These are phyloP conservation scores for Bagarius yarrelli DNA, from an alignment of 2,113 vertebrate species.

Conservation along the genomic window DNA sequence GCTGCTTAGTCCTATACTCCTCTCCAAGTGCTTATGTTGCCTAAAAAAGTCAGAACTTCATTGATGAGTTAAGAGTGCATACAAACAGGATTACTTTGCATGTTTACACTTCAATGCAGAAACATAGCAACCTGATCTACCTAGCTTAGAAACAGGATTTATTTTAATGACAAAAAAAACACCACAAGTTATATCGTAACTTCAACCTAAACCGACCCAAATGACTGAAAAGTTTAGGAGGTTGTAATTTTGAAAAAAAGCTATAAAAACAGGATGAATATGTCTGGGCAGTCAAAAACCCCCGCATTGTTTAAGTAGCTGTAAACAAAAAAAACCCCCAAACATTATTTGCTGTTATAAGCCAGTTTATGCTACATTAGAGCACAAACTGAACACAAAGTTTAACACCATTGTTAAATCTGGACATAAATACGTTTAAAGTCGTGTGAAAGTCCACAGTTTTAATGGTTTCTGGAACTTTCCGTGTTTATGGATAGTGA, in stretches of 20 bases:
- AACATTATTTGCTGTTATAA: not conserved
- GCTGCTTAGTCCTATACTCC: constrained; percentile 63
- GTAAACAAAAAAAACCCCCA: not conserved
- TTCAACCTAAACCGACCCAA: constrained; percentile 11
- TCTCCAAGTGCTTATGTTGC: constrained; percentile 50
- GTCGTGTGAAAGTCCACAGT: not conserved
- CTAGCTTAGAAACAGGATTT: not conserved
- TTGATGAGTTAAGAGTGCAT: not conserved
- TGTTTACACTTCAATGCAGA: not conserved
- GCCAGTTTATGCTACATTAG: not conserved
- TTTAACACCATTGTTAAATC: not conserved
- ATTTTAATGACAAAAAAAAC: not conserved
- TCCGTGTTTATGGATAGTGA: constrained; percentile 45
- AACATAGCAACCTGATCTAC: not conserved
- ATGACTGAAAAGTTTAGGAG: not conserved
- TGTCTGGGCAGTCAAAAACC: constrained; percentile 13
- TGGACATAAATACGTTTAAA: too few relatives aligned
- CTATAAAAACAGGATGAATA: not conserved
- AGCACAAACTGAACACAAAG: not conserved
- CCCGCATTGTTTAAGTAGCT: too few relatives aligned
- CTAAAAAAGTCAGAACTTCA: constrained; percentile 18
- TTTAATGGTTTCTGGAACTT: constrained; percentile 59
- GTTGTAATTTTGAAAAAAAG: not conserved
- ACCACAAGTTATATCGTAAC: not conserved
- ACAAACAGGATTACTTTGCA: not conserved